Evolutionary conservation across 2,113 vertebrate genomes (phyloP), one percentile per base, ranked within the genome.

Genomic region (Otolemur garnettii): DNA sequence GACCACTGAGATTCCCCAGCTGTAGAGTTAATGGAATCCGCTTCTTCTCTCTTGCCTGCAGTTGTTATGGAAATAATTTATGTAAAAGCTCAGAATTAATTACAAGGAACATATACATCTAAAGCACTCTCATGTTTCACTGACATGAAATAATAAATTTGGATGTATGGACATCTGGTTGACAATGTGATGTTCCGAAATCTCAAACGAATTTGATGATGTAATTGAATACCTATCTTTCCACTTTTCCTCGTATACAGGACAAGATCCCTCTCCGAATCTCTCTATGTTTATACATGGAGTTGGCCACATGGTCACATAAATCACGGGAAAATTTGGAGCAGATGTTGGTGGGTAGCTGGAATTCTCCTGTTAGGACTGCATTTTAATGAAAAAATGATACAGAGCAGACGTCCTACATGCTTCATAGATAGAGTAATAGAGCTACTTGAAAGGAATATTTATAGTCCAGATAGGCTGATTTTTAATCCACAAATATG

Each of bases 401-500:
- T 96, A 96, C 79, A 21, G 59, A 28, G 38, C 19, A 17, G 95
- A 96, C 96, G 97, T 97, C 93, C 93, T 92, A 93, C 96, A 95
- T 98, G 96, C 95, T 97, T 97, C 57, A 3, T 0, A 42, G 19
- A 95, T 94, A 72, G 7, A 95, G 97, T 97, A 86, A 98, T 75
- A 95, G 5, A 96, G 95, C 95, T 96, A 53, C 98, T 97, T 93
- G 81, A 94, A 97, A 98, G 94, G 96, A 93, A 75, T 87, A 95
- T 96, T 98, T 97, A 75, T 45, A 81, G 87, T 26, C 59, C 89
- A 94, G 82, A 94, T 96, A 93, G 92, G 93, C 55, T 86, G 59
- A 13, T 9, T 81, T 96, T 94, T 96, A 96, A 90, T 92, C 94
- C 93, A 2, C 59, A 97, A 97, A 96, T 64, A 64, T 97, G 97